Conservation (phyloP, 37 sponge, comb jelly and placozoan genomes). For the Theonella swinhoei region DNA sequence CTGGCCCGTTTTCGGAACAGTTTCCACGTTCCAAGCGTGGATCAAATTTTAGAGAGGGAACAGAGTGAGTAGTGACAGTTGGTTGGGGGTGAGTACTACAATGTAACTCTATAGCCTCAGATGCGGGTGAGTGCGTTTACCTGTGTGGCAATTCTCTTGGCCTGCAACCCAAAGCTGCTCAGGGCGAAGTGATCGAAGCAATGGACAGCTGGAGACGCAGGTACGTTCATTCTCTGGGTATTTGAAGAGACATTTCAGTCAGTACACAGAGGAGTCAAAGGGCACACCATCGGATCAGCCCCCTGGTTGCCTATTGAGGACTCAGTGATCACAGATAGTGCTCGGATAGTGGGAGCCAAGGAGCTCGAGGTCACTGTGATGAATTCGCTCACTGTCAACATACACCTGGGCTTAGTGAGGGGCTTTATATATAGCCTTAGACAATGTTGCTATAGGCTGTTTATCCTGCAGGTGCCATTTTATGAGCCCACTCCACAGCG, state of each 20-base stretch:
- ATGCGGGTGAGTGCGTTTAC: slow-evolving; percentile 68
- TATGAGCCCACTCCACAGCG: slow-evolving; percentile 81
- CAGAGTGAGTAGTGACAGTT: too few relatives aligned
- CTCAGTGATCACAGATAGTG: slow-evolving; percentile 40
- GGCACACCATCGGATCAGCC: slow-evolving; percentile 23
- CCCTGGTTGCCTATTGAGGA: slow-evolving; percentile 77
- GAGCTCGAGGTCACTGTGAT: slow-evolving; percentile 77
- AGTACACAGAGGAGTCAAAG: slow-evolving; percentile 43
- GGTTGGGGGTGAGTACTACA: too few relatives aligned
- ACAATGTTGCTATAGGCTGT: background rate
- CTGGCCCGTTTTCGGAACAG: background rate
- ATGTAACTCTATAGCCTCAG: too few relatives aligned
- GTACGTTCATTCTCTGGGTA: background rate
- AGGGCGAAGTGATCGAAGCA: slow-evolving; percentile 25
- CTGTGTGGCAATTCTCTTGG: slow-evolving; percentile 90
- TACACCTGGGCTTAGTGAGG: slow-evolving; percentile 80
- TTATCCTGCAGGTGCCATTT: slow-evolving; percentile 72
- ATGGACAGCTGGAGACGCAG: slow-evolving; percentile 8
- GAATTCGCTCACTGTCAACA: slow-evolving; percentile 89
- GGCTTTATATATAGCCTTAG: background rate
- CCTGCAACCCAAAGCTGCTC: slow-evolving; percentile 73
- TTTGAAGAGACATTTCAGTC: background rate
- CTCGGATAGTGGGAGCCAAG: slow-evolving; percentile 74
- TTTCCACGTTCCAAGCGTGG: background rate
- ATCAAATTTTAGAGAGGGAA: background rate